Evolutionary conservation across 2,797 vertebrate genomes (phyloP), one percentile per base, ranked within the genome.

Genomic region (Streptopelia turtur): DNA sequence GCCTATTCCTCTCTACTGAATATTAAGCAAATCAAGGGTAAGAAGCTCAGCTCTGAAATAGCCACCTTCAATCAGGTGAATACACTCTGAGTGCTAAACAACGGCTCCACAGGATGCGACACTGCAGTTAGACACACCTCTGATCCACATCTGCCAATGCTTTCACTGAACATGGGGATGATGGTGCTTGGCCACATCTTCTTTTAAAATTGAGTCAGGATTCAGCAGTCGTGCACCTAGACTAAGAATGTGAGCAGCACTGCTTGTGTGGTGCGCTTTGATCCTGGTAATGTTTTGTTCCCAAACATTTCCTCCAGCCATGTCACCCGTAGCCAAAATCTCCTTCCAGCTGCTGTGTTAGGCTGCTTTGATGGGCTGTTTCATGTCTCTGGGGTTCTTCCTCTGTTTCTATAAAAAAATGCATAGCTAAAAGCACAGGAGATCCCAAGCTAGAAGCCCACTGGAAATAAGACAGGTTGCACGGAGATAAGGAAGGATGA

Each of bases 11-110:
- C n/a, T 86, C 16, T 41, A 28, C 23, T 79, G 59, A 86, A 86
- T 75, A 76, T 79, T 76, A 89, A 82, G 39, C 41, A 49, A 69
- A 52, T 82, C 52, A 82, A 13, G 12, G 33, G 25, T 90, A 82
- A 86, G 72, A 80, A 83, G 33, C 24, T 91, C 25, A 50, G 27
- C 61, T 83, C 74, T 86, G 76, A 91, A 88, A 89, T 43, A 92
- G 22, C 47, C 59, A 69, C 55, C 50, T 90, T 87, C 25, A 23
- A 39, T 78, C 61, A 72, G 31, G 18, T 71, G 61, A 65, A 83
- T 47, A 47, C 23, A 45, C 31, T 75, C 28, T n/a, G 56, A 74
- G 61, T 28, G 49, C 53, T 64, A 35, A 89, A 33, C 18, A 69
- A n/a, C 0, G 0, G 18, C 43, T 89, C 78, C 70, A 39, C 35